These are phyloP conservation scores for Clusia tigrina DNA, from an alignment of 2,888 invertebrate species.

Conservation along the genomic window DNA sequence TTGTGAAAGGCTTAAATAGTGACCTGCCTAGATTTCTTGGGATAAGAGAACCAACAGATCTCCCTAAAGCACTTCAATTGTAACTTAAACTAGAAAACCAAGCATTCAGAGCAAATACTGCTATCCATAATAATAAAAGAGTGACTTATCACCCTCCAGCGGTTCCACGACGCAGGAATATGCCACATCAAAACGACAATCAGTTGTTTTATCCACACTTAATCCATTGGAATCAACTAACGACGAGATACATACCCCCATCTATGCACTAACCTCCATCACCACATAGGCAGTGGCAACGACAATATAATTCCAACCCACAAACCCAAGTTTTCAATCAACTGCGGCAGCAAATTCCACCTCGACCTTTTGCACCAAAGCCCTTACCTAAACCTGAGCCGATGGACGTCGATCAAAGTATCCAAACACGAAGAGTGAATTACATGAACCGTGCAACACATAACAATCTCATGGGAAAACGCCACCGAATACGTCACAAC, in stretches of 20 bases:
- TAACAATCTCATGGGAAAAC: slow-evolving; percentile 23
- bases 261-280: not conserved
- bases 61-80: slow-evolving; percentile 35
- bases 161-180: slow-evolving; percentile 2
- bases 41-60: slow-evolving; percentile 35
- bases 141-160: not conserved
- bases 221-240: not conserved
- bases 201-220: slow-evolving; percentile 4
- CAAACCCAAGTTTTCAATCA: slow-evolving; percentile 13
- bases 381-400: slow-evolving; percentile 23
- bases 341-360: not conserved
- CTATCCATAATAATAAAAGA: not conserved
- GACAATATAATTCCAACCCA: slow-evolving; percentile 7
- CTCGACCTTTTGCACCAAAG: slow-evolving; percentile 13
- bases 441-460: slow-evolving; percentile 27
- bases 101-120: not conserved
- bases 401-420: slow-evolving; percentile 26
- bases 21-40: slow-evolving; percentile 33
- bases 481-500: too few relatives aligned
- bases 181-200: not conserved
- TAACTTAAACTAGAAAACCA: slow-evolving; percentile 16
- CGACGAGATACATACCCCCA: not conserved
- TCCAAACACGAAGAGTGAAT: slow-evolving; percentile 15
- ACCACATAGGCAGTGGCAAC: not conserved
- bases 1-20: slow-evolving; percentile 36